Evolutionary conservation across 2,888 invertebrate species (phyloP).

Genomic region (Proisotoma minuta): DNA sequence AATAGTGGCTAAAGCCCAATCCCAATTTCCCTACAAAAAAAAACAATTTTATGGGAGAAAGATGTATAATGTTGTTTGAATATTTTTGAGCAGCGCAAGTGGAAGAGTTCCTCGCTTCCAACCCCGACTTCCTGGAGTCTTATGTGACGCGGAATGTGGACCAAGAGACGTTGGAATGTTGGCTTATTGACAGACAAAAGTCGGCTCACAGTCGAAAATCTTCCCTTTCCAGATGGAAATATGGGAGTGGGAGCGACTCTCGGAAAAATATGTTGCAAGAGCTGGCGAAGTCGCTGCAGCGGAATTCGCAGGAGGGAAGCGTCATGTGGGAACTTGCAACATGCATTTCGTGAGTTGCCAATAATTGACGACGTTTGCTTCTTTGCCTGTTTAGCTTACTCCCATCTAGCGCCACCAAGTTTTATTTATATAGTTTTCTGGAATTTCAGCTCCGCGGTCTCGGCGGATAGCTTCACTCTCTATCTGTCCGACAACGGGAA

Average conservation of each 20-base stretch:
- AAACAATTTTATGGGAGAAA: no score
- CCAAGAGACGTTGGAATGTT: constrained; percentile 61
- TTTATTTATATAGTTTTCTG: no score
- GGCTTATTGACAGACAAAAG: constrained; percentile 60
- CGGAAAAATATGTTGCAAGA: constrained; percentile 49
- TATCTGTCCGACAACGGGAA: constrained; percentile 56
- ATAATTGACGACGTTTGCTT: no score
- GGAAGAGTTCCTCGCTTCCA: constrained; percentile 57
- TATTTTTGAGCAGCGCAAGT: constrained; percentile 53
- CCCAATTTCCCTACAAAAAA: no score
- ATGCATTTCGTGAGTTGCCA: constrained; percentile 62
- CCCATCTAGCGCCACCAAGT: no score
- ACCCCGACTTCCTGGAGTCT: constrained; percentile 63
- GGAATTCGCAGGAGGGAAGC: constrained; percentile 60
- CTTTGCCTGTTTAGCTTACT: no score
- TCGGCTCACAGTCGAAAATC: constrained; percentile 56
- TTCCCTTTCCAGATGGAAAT: constrained; percentile 55
- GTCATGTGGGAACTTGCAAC: constrained; percentile 64
- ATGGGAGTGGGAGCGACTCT: constrained; percentile 45
- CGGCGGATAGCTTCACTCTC: constrained; percentile 63
- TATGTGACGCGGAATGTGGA: constrained; percentile 62
- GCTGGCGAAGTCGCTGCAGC: constrained; percentile 60
- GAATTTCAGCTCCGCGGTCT: constrained; percentile 63
- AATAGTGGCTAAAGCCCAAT: no score
- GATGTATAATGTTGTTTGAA: no score